These are phyloP conservation scores for Brachionus sp. DNA, from an alignment of 1,140 invertebrate species.

Conservation along the genomic window DNA sequence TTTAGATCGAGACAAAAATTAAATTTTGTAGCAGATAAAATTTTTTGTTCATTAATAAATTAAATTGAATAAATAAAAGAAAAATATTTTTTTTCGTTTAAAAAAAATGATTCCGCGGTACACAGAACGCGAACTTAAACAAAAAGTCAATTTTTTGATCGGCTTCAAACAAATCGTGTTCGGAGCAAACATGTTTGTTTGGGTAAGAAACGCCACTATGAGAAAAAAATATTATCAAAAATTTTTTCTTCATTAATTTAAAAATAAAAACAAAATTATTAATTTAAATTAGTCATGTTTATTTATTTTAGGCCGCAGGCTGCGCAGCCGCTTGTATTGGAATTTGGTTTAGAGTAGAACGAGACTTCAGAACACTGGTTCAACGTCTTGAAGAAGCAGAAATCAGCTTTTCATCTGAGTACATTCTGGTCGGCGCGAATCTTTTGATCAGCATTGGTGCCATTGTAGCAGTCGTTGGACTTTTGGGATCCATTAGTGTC, in stretches of 20 bases:
- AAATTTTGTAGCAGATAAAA: not conserved
- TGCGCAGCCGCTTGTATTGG: slow-evolving; percentile 37
- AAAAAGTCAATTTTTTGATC: slow-evolving; percentile 1
- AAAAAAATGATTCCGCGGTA: not conserved
- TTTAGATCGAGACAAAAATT: not conserved
- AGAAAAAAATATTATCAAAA: not conserved
- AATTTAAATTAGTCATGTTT: not conserved
- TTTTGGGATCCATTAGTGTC: slow-evolving; percentile 7
- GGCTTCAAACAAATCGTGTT: slow-evolving; percentile 15
- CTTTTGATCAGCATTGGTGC: slow-evolving; percentile 31
- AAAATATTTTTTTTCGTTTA: not conserved
- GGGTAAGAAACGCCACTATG: not conserved
- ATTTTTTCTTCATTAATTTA: not conserved
- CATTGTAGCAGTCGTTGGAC: not conserved
- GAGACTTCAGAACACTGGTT: slow-evolving; percentile 13
- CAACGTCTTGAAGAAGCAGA: slow-evolving; percentile 34
- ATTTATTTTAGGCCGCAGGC: slow-evolving; percentile 9
- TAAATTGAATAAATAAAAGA: not conserved
- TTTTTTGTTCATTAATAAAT: not conserved
- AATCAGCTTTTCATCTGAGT: not conserved
- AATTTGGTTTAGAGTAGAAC: slow-evolving; percentile 41
- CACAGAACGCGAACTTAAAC: slow-evolving; percentile 36
- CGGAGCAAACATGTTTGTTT: slow-evolving; percentile 18
- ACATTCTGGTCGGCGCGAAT: slow-evolving; percentile 16
- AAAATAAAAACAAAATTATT: not conserved